Conservation (phyloP, 2,113 vertebrate species). For the Gobio gobio region DNA sequence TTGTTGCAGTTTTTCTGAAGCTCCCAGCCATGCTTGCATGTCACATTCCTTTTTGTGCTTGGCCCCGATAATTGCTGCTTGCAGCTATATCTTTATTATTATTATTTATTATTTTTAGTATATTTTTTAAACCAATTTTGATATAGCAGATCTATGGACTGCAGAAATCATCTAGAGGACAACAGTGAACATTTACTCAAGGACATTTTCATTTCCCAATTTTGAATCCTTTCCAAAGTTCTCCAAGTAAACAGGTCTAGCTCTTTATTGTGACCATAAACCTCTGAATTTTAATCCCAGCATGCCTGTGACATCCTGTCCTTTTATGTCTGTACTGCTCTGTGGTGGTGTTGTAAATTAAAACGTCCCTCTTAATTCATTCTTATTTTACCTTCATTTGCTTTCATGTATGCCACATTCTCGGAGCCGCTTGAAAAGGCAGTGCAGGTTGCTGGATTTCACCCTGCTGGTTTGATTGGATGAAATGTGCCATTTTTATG, state of each 20-base stretch:
- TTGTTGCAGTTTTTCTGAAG: too few species aligned
- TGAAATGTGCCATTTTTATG: conserved; percentile 35
- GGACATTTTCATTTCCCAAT: background rate
- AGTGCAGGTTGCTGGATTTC: conserved; percentile 33
- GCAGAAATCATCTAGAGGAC: background rate
- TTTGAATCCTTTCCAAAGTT: conserved; percentile 36
- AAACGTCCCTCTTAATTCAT: conserved; percentile 65
- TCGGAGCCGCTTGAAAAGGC: conserved; percentile 8
- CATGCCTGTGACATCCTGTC: conserved; percentile 45
- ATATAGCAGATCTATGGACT: background rate
- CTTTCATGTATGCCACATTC: conserved; percentile 49
- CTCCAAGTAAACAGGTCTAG: conserved; percentile 46
- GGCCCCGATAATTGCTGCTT: too few species aligned
- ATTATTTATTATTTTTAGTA: background rate
- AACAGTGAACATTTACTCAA: background rate
- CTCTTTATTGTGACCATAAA: conserved; percentile 62
- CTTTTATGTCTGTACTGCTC: conserved; percentile 46
- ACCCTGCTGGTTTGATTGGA: conserved; percentile 49
- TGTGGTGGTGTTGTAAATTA: conserved; percentile 65
- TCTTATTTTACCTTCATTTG: conserved; percentile 61
- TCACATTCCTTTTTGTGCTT: too few species aligned
- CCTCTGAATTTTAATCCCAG: conserved; percentile 55
- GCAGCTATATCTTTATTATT: too few species aligned
- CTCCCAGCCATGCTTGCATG: too few species aligned
- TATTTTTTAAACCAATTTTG: background rate